A percentile compares a stretch with the other conserved stretches of the same genome.
Evolutionary conservation across 2,888 invertebrate species (phyloP).

Genomic region (Zeuzera pyrina): DNA sequence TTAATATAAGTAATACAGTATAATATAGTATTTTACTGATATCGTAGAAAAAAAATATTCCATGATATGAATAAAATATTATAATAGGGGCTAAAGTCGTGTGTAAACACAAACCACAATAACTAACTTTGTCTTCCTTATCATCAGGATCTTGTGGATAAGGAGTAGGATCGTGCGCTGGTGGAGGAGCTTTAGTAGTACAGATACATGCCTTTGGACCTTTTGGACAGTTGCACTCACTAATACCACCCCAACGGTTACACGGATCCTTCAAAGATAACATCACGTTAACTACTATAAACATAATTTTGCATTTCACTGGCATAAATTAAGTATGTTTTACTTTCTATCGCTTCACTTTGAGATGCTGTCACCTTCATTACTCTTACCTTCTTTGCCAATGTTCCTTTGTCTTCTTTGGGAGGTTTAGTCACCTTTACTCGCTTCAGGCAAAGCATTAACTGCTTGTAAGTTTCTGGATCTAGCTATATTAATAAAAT

Average conservation of each 20-base stretch:
- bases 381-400: constrained; percentile 42
- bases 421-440: constrained; percentile 26
- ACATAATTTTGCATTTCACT: too few species aligned
- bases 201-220: constrained; percentile 47
- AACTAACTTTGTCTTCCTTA: constrained; percentile 27
- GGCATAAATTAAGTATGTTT: too few species aligned
- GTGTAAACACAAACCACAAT: too few species aligned
- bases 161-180: constrained; percentile 23
- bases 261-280: constrained; percentile 58
- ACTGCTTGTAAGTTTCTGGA: constrained; percentile 40
- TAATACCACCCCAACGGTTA: constrained; percentile 37
- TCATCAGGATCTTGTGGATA: constrained; percentile 25
- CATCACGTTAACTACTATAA: too few species aligned
- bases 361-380: too few species aligned
- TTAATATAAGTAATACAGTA: too few species aligned
- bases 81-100: too few species aligned
- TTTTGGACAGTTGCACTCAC: constrained; percentile 54
- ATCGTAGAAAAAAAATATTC: too few species aligned
- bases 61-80: too few species aligned
- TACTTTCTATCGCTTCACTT: too few species aligned
- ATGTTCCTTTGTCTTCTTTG: constrained; percentile 39
- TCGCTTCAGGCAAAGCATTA: constrained; percentile 50
- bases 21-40: too few species aligned
- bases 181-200: constrained; percentile 29
- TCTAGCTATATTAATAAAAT: constrained; percentile 37